Conservation (phyloP, 2,113 vertebrate genomes). For the Microcebus griseorufus region DNA sequence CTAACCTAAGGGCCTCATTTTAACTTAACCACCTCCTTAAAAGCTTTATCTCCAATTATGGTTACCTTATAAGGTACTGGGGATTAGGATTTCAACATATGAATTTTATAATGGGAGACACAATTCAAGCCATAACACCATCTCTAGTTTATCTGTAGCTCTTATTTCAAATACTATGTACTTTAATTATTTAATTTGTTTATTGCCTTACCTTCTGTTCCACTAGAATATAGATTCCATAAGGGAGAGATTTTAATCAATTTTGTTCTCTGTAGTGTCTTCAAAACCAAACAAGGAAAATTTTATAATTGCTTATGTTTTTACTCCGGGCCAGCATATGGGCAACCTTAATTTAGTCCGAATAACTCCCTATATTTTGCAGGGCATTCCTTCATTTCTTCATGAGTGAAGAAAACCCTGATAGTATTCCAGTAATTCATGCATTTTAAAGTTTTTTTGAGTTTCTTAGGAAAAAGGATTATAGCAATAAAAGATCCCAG, state of each 20-base stretch:
- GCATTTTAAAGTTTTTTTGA: constrained; percentile 12
- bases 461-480: constrained; percentile 45
- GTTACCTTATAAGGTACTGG: not conserved
- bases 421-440: constrained; percentile 6
- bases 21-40: not conserved
- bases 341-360: not conserved
- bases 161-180: not conserved
- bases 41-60: not conserved
- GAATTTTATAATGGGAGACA: not conserved
- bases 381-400: not conserved
- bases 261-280: constrained; percentile 30
- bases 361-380: not conserved
- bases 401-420: not conserved
- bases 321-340: not conserved
- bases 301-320: not conserved
- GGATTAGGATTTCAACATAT: not conserved
- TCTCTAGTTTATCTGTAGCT: not conserved
- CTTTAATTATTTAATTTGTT: constrained; percentile 35
- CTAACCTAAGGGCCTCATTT: not conserved
- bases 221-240: not conserved
- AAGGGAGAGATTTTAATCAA: not conserved
- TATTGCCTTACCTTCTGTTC: not conserved
- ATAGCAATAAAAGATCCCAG: not conserved
- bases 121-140: not conserved
- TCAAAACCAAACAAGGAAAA: constrained; percentile 13